phyloP scores from a whole-genome alignment of 2,797 vertebrate species.

The Oryzias dopingdopingensis region DNA sequence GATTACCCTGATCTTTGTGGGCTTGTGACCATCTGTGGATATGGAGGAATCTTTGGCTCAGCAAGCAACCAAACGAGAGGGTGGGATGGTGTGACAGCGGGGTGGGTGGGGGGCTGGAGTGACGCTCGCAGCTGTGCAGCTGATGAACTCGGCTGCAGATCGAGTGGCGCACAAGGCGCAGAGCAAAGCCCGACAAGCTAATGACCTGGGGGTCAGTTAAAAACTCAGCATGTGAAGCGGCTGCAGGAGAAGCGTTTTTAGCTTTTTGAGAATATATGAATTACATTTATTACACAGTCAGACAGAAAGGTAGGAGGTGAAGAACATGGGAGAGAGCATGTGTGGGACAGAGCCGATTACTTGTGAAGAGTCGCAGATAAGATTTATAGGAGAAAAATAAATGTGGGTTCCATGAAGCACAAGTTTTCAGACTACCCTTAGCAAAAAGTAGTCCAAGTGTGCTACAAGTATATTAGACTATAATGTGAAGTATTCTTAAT shows the following conservation, averaged over 20 bases:
- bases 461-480: too few relatives aligned
- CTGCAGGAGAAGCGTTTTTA: conserved; percentile 13
- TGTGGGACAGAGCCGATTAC: conserved; percentile 1
- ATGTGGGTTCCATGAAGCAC: too few relatives aligned
- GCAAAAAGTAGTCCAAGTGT: too few relatives aligned
- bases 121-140: conserved; percentile 66
- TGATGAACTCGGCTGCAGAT: conserved; percentile 44
- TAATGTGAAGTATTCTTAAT: too few relatives aligned
- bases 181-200: conserved; percentile 26
- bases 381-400: too few relatives aligned
- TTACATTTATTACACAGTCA: conserved; percentile 34
- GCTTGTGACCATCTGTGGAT: conserved; percentile 20
- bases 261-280: conserved; percentile 43
- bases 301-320: conserved; percentile 7
- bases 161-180: conserved; percentile 58
- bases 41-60: conserved; percentile 20
- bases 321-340: conserved; percentile 15
- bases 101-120: conserved; percentile 34
- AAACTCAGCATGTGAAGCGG: conserved; percentile 26
- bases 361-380: neutral
- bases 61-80: conserved; percentile 25
- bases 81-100: conserved; percentile 34
- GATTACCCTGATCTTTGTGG: conserved; percentile 8
- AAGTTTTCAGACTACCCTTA: too few relatives aligned
- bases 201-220: conserved; percentile 28